Conservation (phyloP, 2,888 invertebrate genomes). For the Hyppa rectilinea region DNA sequence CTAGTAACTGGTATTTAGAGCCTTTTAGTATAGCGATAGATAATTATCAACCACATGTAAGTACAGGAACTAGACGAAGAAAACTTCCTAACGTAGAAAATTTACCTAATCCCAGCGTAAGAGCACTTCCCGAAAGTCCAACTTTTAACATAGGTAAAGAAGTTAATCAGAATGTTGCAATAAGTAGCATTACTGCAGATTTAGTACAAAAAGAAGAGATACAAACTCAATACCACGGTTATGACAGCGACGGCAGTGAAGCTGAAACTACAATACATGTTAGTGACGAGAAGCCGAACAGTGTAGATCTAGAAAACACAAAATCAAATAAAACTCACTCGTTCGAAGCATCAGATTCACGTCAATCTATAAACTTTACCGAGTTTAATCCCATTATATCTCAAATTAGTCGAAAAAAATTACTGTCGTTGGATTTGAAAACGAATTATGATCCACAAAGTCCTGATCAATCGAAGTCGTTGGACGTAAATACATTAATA, state of each 20-base stretch:
- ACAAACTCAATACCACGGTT: conserved; percentile 85
- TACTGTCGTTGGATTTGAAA: conserved; percentile 81
- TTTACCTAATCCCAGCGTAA: conserved; percentile 57
- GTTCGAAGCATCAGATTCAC: conserved; percentile 44
- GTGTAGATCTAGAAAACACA: conserved; percentile 65
- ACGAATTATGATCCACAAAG: conserved; percentile 72
- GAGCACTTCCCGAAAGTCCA: conserved; percentile 71
- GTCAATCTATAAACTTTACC: conserved; percentile 35
- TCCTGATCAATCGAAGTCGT: conserved; percentile 59
- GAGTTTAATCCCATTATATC: conserved; percentile 32
- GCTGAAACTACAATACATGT: conserved; percentile 89
- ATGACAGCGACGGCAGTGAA: conserved; percentile 88
- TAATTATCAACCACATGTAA: conserved; percentile 52
- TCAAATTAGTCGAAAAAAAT: conserved; percentile 73
- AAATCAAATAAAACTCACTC: conserved; percentile 48
- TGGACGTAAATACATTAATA: conserved; percentile 61
- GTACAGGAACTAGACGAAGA: conserved; percentile 60
- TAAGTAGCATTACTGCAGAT: conserved; percentile 25
- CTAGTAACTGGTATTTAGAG: conserved; percentile 30
- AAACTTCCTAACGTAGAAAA: conserved; percentile 71
- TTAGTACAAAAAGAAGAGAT: conserved; percentile 63
- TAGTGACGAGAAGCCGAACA: conserved; percentile 81
- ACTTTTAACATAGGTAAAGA: conserved; percentile 35
- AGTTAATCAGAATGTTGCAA: conserved; percentile 12
- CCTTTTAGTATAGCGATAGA: conserved; percentile 54